Conservation (phyloP, 1,140 invertebrate genomes). For the Drosophila suzukii region DNA sequence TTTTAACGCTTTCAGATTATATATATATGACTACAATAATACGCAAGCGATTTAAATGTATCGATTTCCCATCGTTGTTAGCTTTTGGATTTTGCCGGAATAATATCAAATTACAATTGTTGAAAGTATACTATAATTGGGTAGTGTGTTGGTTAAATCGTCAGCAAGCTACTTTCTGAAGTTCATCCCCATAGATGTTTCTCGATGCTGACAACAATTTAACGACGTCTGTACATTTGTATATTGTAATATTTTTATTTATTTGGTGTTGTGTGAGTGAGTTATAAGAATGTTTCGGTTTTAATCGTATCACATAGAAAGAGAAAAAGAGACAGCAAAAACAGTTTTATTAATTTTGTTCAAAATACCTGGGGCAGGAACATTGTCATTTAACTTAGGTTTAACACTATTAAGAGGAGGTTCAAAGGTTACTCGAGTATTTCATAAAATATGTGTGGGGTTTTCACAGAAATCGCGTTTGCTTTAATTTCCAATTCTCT, state of each 20-base stretch:
- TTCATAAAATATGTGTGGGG: background rate
- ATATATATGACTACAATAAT: conserved; percentile 38
- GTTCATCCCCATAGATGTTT: conserved; percentile 59
- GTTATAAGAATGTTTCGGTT: conserved; percentile 14
- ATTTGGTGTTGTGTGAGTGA: conserved; percentile 15
- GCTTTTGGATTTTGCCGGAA: conserved; percentile 36
- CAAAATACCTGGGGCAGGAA: conserved; percentile 16
- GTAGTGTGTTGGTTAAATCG: conserved; percentile 52
- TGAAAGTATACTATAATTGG: conserved; percentile 14
- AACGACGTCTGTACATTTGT: conserved; percentile 62
- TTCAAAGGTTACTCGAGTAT: background rate
- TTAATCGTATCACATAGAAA: conserved; percentile 49
- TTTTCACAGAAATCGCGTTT: conserved; percentile 2
- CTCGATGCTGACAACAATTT: conserved; percentile 62
- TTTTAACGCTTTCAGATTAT: conserved; percentile 43
- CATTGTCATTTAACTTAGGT: conserved; percentile 20
- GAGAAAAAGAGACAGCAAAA: conserved; percentile 62
- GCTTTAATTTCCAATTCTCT: background rate
- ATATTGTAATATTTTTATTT: background rate
- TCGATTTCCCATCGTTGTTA: conserved; percentile 37
- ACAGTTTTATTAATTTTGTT: conserved; percentile 44
- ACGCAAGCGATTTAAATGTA: conserved; percentile 43
- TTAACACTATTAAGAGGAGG: background rate
- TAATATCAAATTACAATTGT: conserved; percentile 38
- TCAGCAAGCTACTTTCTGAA: conserved; percentile 61